Evolutionary conservation across 2,113 vertebrate genomes (phyloP).

Genomic region (Ptilonorhynchus violaceus): DNA sequence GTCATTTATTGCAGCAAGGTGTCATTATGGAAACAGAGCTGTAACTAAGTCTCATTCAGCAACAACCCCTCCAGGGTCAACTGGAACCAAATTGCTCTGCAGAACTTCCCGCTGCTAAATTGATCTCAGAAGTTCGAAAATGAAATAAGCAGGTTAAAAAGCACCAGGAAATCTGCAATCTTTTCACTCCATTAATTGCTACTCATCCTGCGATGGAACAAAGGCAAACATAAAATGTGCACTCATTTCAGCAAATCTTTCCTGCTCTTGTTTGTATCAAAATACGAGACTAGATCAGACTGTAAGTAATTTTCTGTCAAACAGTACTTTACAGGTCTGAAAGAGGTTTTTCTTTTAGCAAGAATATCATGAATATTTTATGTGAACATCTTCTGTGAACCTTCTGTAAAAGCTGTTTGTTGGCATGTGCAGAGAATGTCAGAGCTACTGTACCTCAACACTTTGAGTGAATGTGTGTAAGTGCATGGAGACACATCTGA

Average conservation of each 20-base stretch:
- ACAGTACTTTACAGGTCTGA: neutral
- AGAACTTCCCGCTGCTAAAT: slow-evolving; percentile 69
- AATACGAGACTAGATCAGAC: slow-evolving; percentile 17
- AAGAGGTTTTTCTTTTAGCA: slow-evolving; percentile 47
- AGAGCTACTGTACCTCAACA: slow-evolving; percentile 53
- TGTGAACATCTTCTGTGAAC: slow-evolving; percentile 51
- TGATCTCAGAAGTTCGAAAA: slow-evolving; percentile 63
- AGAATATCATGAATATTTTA: slow-evolving; percentile 70
- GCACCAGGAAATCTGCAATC: slow-evolving; percentile 42
- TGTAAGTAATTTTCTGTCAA: slow-evolving; percentile 59
- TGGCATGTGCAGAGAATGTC: slow-evolving; percentile 58
- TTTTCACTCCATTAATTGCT: slow-evolving; percentile 67
- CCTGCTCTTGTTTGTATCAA: slow-evolving; percentile 46
- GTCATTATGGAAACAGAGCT: slow-evolving; percentile 44
- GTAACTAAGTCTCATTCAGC: slow-evolving; percentile 40
- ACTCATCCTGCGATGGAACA: slow-evolving; percentile 10
- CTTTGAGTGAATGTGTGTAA: neutral
- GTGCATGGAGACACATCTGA: neutral
- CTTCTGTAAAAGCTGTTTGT: slow-evolving; percentile 63
- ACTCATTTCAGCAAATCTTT: slow-evolving; percentile 44
- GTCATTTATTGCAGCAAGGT: neutral
- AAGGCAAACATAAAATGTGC: slow-evolving; percentile 49
- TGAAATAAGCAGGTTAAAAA: slow-evolving; percentile 50
- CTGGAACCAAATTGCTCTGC: slow-evolving; percentile 54
- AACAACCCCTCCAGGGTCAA: slow-evolving; percentile 34